These are phyloP conservation scores for Platygyra sinensis DNA, from an alignment of 64 coral and sea anemone species.

Conservation along the genomic window DNA sequence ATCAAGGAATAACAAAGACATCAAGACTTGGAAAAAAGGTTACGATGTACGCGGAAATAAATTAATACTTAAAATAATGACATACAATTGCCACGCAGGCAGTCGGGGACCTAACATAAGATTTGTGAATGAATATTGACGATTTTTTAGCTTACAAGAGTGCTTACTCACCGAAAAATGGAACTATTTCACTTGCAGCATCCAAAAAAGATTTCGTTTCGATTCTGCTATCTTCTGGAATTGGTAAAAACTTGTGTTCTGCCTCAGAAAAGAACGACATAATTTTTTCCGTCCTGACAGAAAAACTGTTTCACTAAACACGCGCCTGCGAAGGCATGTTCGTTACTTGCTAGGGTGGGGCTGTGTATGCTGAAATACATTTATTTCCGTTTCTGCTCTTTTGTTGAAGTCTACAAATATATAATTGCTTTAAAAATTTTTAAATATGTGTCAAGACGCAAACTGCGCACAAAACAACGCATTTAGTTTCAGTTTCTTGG, in stretches of 20 bases:
- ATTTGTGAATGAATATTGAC: not conserved
- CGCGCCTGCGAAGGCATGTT: not conserved
- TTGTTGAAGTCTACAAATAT: not conserved
- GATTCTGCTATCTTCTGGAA: slow-evolving; percentile 89
- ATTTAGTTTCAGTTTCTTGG: not conserved
- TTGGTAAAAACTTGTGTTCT: slow-evolving; percentile 63
- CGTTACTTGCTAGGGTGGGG: not conserved
- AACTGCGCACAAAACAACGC: not conserved
- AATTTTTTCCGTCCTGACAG: not conserved
- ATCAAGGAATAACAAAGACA: not conserved
- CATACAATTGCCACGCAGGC: not conserved
- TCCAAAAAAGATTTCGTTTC: slow-evolving; percentile 92
- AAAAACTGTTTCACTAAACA: not conserved
- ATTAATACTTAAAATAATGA: not conserved
- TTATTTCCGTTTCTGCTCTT: not conserved
- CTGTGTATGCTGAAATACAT: not conserved
- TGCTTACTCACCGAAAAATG: slow-evolving; percentile 87
- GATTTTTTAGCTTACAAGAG: not conserved
- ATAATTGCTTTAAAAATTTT: not conserved
- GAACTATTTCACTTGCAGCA: slow-evolving; percentile 88
- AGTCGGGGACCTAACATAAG: not conserved
- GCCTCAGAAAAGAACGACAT: slow-evolving; percentile 97
- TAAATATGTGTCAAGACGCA: not conserved
- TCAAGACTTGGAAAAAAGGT: not conserved
- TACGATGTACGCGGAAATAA: not conserved